Percentiles rank a stretch among this genome's conserved stretches.
Evolutionary conservation across 2,113 vertebrate species (phyloP).

Genomic region (Perca flavescens): DNA sequence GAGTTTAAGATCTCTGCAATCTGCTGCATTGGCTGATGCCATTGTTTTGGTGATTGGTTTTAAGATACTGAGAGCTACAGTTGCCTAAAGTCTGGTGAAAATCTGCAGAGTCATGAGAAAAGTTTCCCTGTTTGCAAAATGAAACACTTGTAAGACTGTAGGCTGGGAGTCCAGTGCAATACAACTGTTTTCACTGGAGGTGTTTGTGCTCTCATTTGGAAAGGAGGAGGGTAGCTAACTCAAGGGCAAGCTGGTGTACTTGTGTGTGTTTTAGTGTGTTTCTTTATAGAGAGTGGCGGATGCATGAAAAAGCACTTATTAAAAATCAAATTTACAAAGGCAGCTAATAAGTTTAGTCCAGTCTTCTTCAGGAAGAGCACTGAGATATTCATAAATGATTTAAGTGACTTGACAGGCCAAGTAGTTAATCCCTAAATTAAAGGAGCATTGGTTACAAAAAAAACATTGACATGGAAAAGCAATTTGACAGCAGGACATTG

Average conservation of each 20-base stretch:
- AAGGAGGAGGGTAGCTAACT: constrained; percentile 21
- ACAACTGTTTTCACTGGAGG: constrained; percentile 42
- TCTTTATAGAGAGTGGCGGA: not conserved
- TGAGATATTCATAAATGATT: not conserved
- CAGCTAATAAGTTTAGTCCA: not conserved
- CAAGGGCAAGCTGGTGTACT: constrained; percentile 24
- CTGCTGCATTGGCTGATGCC: constrained; percentile 30
- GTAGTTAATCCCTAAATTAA: not conserved
- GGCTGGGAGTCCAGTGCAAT: constrained; percentile 31
- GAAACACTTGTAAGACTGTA: constrained; percentile 28
- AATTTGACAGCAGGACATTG: not conserved
- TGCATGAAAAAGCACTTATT: constrained; percentile 27
- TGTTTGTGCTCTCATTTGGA: constrained; percentile 29
- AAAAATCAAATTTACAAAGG: constrained; percentile 25
- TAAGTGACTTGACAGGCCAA: not conserved
- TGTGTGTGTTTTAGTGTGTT: constrained; percentile 2
- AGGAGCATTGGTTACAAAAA: not conserved
- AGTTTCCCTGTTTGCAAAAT: constrained; percentile 52
- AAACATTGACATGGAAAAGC: not conserved
- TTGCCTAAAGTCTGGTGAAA: constrained; percentile 40
- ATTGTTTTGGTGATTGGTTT: constrained; percentile 49
- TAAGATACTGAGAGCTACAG: constrained; percentile 29
- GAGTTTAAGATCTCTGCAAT: constrained; percentile 20
- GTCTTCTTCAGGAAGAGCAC: constrained; percentile 4
- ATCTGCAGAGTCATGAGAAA: constrained; percentile 56